Conservation (phyloP, 2,113 vertebrate genomes). For the Clarias macrocephalus region DNA sequence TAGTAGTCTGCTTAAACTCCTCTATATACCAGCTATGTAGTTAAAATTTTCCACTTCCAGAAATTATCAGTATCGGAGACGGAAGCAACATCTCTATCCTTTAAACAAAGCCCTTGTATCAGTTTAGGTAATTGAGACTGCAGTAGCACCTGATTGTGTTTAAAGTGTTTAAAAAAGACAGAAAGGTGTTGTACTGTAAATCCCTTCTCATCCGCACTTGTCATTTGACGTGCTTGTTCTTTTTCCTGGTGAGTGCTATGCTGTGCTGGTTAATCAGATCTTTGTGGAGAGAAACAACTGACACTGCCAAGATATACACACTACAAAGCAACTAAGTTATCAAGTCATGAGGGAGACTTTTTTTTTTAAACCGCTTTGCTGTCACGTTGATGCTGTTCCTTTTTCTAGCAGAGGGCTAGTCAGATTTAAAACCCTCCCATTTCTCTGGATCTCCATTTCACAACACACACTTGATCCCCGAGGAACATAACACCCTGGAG, state of each 20-base stretch:
- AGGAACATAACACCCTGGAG: conserved; percentile 45
- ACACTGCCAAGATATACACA: background rate
- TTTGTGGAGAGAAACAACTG: background rate
- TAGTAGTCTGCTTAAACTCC: no score
- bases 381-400: conserved; percentile 12
- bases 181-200: background rate
- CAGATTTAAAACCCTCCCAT: conserved; percentile 27
- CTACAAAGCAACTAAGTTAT: conserved; percentile 16
- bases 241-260: background rate
- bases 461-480: conserved; percentile 20
- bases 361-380: conserved; percentile 22
- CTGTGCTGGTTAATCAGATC: background rate
- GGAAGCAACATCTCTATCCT: background rate
- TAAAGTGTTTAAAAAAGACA: background rate
- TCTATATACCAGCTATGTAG: background rate
- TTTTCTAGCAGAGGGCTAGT: conserved; percentile 30
- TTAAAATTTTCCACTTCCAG: background rate
- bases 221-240: conserved; percentile 1
- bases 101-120: background rate
- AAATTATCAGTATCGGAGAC: background rate
- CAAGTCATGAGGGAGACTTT: conserved; percentile 28
- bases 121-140: background rate
- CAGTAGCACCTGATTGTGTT: background rate
- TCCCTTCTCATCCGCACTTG: background rate
- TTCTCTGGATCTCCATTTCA: conserved; percentile 7